phyloP scores from a whole-genome alignment of 2,113 vertebrate species.

The Elgaria multicarinata region DNA sequence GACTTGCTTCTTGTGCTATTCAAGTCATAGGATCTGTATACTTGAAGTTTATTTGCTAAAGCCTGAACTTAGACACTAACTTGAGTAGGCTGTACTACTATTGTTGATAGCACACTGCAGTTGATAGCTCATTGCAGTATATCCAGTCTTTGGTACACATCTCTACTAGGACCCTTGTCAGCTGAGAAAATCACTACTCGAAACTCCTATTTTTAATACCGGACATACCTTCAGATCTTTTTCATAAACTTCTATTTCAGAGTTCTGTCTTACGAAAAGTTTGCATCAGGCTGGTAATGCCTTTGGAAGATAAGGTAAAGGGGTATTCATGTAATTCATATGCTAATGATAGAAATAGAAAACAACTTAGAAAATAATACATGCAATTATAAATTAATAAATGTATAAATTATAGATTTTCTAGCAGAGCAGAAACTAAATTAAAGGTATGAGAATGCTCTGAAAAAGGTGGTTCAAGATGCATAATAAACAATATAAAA shows the following conservation, averaged over 20 bases:
- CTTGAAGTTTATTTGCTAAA: neutral
- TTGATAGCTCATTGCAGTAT: neutral
- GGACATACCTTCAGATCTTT: constrained; percentile 30
- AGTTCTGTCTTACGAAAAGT: constrained; percentile 11
- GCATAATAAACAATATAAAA: constrained; percentile 14
- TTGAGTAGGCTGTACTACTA: neutral
- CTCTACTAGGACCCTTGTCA: neutral
- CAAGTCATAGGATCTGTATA: too few species aligned
- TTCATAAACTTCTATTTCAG: constrained; percentile 7
- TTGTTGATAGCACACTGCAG: too few species aligned
- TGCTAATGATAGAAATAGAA: constrained; percentile 42
- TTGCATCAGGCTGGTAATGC: constrained; percentile 12
- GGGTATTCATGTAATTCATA: constrained; percentile 12
- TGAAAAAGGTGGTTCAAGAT: constrained; percentile 51
- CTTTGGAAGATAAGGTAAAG: constrained; percentile 49
- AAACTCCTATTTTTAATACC: neutral
- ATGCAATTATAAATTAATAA: constrained; percentile 40
- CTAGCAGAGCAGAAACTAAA: constrained; percentile 58
- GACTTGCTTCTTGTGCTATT: too few species aligned
- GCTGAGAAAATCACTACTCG: neutral
- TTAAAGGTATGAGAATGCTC: constrained; percentile 44
- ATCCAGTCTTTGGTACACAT: neutral
- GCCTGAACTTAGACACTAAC: neutral
- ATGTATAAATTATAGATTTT: constrained; percentile 64
- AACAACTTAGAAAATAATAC: constrained; percentile 41